Evolutionary conservation across 2,888 invertebrate genomes (phyloP), one percentile per base, ranked within the genome.

Genomic region (Xestia sexstrigata): DNA sequence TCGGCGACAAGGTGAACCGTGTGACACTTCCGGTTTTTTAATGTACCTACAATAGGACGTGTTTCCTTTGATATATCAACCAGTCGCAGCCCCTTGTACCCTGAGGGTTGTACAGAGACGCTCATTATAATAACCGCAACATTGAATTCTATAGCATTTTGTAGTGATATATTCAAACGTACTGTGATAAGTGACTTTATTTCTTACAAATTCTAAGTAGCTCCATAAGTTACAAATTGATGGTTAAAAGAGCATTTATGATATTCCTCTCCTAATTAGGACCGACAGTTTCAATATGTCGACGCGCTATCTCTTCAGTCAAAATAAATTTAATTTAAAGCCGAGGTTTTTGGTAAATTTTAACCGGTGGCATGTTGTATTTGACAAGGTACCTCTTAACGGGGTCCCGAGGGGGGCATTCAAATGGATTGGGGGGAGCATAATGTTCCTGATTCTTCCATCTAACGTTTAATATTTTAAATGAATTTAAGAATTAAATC

Each of bases 321-420:
- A 80, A 74, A 79, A 81, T 73, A 71, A 87, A 70, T 86, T 89
- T 79, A 87, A 89, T 86, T 86, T 81, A 75, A 73, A 79, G 67
- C 71, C 75, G 60, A 76, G 78, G 81, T 85, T 78, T 85, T 78
- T 75, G 78, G 78, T 72, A 84, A 88, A 86, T 87, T 83, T 83
- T 70, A 82, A 79, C 85, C 68, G 76, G 74, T 78, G 77, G 75
- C 88, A 86, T 81, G 88, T 88, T 87, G 85, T 83, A 89, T 92
- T 91, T 91, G 92, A 91, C 90, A 90, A 90, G 90, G 89, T 87
- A 88, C 82, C 89, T 89, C 87, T 87, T 90, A 90, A 90, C 86
- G 79, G 62, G 69, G 67, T 65, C 87, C 84, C 80, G 42, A 45
- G 84, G 84, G 88, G 84, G 83, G 82, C 81, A 85, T 87, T 82